Base-by-base conservation (phyloP, 2,888 invertebrate genomes). In the Mythimna lalbum region DNA sequence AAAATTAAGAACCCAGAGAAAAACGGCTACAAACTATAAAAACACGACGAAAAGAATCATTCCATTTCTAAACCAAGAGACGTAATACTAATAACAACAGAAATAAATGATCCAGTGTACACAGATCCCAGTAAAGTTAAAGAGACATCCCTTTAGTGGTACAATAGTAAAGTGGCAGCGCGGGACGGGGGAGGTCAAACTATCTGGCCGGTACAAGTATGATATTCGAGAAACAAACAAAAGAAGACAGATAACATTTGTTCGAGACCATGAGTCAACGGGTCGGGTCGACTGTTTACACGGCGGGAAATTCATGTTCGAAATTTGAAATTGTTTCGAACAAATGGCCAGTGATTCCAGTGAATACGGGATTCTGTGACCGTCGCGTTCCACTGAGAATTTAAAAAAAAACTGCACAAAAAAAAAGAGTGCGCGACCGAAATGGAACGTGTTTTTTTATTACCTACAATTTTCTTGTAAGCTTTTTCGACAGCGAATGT, bases 241-340 rank as follows among this genome's bases (percentile, higher is more conserved):
- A 94, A 93, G 93, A 92, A 92, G 94, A 95, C 91, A 92, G 93
- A 94, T 93, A 95, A 93, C 95, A 94, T 94, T 95, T 95, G 95
- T 94, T 94, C 93, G 92, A 89, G 90, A 90, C 91, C 90, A 88
- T 93, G 93, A 94, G 92, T 93, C 94, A 94, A 93, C 92, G 90
- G 90, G 90, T 89, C 90, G 89, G 89, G 89, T 86, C 83, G 86
- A 80, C 79, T 89, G 87, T 89, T 89, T 88, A 88, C 84, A 78
- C 74, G 80, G 84, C 73, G 83, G 85, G 86, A 87, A 89, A 81
- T 84, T 87, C 87, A 87, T 87, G 87, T 91, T 90, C 88, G 87
- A 88, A 88, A 89, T 88, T 90, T 77, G 66, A 80, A 80, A 80
- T 80, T 69, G 82, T 73, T 80, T 69, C 73, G 69, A 68, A 82